Conservation (phyloP, 2,888 invertebrate genomes). For the Euproctis similis region DNA sequence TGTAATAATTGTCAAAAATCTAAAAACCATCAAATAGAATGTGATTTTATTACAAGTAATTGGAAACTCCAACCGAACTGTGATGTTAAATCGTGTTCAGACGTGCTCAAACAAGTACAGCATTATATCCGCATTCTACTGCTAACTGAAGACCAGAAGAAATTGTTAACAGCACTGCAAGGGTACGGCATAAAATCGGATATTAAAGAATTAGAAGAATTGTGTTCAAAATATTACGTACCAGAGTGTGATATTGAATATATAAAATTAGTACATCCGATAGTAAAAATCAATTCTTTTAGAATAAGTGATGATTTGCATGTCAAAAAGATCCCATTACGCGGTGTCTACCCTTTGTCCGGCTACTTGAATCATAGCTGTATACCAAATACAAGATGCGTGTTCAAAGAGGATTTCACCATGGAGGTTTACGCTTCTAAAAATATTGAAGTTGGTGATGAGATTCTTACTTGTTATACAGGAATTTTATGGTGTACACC, state of each 20-base stretch:
- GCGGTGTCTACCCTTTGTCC: constrained; percentile 80
- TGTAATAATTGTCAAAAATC: constrained; percentile 74
- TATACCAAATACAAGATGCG: constrained; percentile 79
- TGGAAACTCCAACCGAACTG: constrained; percentile 51
- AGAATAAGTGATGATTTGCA: constrained; percentile 58
- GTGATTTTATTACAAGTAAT: constrained; percentile 72
- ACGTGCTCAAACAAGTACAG: constrained; percentile 31
- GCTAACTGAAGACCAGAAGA: constrained; percentile 47
- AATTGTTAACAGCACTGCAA: constrained; percentile 65
- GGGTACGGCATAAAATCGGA: constrained; percentile 35
- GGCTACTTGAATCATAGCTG: constrained; percentile 82
- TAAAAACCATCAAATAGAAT: constrained; percentile 75
- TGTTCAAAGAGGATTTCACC: constrained; percentile 68
- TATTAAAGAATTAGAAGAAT: constrained; percentile 63
- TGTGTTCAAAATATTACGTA: constrained; percentile 59
- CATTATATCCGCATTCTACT: constrained; percentile 47
- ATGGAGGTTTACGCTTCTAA: constrained; percentile 77
- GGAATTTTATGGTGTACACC: constrained; percentile 80
- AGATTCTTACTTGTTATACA: constrained; percentile 80
- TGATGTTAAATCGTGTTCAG: constrained; percentile 20
- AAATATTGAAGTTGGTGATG: constrained; percentile 74
- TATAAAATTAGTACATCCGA: constrained; percentile 68
- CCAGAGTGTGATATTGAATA: constrained; percentile 66
- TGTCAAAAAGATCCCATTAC: constrained; percentile 52
- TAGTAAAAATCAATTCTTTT: constrained; percentile 80